Evolutionary conservation across 2,797 vertebrate genomes (phyloP).

Genomic region (Hippoglossus hippoglossus): DNA sequence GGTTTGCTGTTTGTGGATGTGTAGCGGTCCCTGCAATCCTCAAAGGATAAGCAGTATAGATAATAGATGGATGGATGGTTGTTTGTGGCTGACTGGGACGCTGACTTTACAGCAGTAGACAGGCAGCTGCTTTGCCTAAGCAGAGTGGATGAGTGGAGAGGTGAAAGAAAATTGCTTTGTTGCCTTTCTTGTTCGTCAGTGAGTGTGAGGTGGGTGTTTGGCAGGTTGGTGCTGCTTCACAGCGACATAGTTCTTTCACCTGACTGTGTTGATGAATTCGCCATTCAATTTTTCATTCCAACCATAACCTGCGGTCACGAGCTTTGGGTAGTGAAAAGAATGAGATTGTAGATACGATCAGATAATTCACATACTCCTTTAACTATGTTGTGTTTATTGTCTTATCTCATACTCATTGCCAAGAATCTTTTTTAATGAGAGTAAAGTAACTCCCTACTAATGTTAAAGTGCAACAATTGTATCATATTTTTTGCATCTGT

Average conservation of each 20-base stretch:
- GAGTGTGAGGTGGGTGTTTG: neutral
- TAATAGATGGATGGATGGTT: too few relatives aligned
- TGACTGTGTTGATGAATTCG: neutral
- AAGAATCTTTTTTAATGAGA: too few relatives aligned
- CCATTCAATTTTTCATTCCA: too few relatives aligned
- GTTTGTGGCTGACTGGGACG: neutral
- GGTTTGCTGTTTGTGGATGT: slow-evolving; percentile 15
- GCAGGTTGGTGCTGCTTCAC: neutral
- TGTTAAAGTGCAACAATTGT: too few relatives aligned
- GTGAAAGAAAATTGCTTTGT: neutral
- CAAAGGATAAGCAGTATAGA: too few relatives aligned
- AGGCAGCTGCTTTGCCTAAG: neutral
- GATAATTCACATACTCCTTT: neutral
- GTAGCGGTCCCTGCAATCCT: too few relatives aligned
- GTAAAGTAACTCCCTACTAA: too few relatives aligned
- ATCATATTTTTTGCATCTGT: too few relatives aligned
- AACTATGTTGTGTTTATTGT: neutral
- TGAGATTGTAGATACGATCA: neutral
- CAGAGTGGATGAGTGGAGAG: slow-evolving; percentile 1
- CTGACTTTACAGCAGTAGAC: neutral
- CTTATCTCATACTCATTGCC: neutral
- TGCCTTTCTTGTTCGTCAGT: neutral
- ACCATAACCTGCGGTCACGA: too few relatives aligned
- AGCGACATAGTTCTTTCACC: neutral
- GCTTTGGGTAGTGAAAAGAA: too few relatives aligned